phyloP scores from a whole-genome alignment of 2,888 invertebrate genomes.

The Aphidius colemani region DNA sequence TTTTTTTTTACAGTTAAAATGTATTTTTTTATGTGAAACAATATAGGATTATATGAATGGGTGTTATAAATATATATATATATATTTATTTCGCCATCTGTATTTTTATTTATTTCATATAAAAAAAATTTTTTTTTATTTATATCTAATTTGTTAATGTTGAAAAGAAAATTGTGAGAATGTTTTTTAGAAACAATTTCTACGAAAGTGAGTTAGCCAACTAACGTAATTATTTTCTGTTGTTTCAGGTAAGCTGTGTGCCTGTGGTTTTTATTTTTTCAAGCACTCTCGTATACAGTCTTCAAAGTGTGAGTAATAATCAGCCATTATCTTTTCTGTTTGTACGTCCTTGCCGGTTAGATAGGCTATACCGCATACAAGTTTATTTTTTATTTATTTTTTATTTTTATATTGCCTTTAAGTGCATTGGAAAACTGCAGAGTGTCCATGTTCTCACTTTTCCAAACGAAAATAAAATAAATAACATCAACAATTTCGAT shows the following conservation, averaged over 20 bases:
- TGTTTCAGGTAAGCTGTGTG: conserved; percentile 52
- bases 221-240: conserved; percentile 50
- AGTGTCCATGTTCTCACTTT: conserved; percentile 23
- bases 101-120: background rate
- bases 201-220: conserved; percentile 35
- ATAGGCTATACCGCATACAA: conserved; percentile 34
- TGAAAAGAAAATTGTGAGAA: background rate
- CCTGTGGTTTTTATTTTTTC: conserved; percentile 28
- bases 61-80: no score
- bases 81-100: background rate
- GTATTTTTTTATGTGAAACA: no score
- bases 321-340: conserved; percentile 50
- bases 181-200: conserved; percentile 24
- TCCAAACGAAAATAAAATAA: no score
- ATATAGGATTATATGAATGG: no score
- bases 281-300: conserved; percentile 20
- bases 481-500: no score
- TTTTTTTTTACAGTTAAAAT: no score
- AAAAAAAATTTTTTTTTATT: no score
- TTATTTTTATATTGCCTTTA: conserved; percentile 16
- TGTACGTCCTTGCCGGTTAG: conserved; percentile 39
- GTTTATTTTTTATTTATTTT: conserved; percentile 10
- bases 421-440: conserved; percentile 35
- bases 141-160: background rate
- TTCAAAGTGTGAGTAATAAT: conserved; percentile 49